These are phyloP conservation scores for Tenualosa thibaudeaui DNA, from an alignment of 2,797 vertebrate species.

Conservation along the genomic window DNA sequence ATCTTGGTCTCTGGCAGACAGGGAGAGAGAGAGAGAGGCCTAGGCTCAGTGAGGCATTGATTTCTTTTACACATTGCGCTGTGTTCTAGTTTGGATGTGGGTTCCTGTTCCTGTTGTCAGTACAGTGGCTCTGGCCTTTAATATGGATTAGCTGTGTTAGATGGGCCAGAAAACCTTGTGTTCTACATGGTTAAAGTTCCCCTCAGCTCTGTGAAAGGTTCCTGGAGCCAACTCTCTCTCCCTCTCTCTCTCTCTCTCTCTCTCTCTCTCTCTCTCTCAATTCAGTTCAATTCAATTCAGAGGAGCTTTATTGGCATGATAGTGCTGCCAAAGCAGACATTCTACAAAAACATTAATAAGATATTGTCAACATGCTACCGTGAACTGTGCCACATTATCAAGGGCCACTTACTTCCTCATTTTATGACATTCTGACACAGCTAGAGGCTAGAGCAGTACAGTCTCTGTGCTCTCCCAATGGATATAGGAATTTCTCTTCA, in stretches of 20 bases:
- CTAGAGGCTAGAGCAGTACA: too few relatives aligned
- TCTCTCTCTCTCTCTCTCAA: not conserved
- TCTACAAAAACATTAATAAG: too few relatives aligned
- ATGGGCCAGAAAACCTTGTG: conserved; percentile 65
- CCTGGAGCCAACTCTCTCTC: not conserved
- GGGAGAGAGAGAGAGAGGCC: not conserved
- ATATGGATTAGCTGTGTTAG: conserved; percentile 62
- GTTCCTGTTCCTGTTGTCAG: conserved; percentile 20
- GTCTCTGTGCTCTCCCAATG: too few relatives aligned
- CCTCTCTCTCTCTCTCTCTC: too few relatives aligned
- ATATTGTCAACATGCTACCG: too few relatives aligned
- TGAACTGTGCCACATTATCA: too few relatives aligned
- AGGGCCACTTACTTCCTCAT: too few relatives aligned
- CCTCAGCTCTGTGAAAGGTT: conserved; percentile 47
- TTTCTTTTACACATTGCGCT: not conserved
- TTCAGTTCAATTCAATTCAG: not conserved
- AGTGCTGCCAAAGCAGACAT: too few relatives aligned
- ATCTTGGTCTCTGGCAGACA: not conserved
- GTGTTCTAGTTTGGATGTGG: not conserved
- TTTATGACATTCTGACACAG: too few relatives aligned
- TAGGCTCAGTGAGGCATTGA: not conserved
- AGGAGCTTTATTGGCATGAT: too few relatives aligned
- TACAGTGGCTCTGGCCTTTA: conserved; percentile 54
- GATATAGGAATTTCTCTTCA: too few relatives aligned
- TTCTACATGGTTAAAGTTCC: conserved; percentile 58